Percentiles rank a stretch among this genome's conserved stretches.
phyloP scores from a whole-genome alignment of 2,797 vertebrate species.

The Podargus strigoides region DNA sequence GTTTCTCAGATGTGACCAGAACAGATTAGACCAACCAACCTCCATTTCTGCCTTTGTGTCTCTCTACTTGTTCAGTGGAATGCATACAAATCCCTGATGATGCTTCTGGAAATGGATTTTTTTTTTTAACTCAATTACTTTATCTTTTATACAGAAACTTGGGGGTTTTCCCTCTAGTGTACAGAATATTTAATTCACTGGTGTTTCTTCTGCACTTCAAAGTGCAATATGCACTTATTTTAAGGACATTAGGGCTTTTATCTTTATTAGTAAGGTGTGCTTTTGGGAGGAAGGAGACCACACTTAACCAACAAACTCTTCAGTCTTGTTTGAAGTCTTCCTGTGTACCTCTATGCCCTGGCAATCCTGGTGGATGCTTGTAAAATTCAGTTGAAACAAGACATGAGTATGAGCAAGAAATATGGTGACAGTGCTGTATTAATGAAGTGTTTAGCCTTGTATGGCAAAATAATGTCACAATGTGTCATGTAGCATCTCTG shows the following conservation, averaged over 20 bases:
- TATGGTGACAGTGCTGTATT: background rate
- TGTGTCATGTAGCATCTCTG: background rate
- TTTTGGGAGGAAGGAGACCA: background rate
- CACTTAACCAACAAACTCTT: background rate
- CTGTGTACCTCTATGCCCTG: background rate
- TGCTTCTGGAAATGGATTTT: background rate
- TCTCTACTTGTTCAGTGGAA: background rate
- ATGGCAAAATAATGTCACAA: background rate
- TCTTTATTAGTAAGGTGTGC: background rate
- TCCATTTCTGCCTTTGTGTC: background rate
- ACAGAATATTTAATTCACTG: background rate
- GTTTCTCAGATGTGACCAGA: background rate
- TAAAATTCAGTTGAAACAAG: background rate
- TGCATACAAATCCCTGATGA: background rate
- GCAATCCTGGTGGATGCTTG: background rate
- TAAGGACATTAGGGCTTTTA: background rate
- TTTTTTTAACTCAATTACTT: background rate
- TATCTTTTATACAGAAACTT: background rate
- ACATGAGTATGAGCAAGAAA: background rate
- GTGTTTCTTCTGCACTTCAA: background rate
- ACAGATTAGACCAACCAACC: background rate
- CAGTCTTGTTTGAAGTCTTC: background rate
- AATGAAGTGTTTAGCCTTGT: background rate
- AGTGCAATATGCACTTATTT: background rate
- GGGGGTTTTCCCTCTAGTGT: accelerated